Evolutionary conservation across 2,797 vertebrate genomes (phyloP).

Genomic region (Crax fasciolata): DNA sequence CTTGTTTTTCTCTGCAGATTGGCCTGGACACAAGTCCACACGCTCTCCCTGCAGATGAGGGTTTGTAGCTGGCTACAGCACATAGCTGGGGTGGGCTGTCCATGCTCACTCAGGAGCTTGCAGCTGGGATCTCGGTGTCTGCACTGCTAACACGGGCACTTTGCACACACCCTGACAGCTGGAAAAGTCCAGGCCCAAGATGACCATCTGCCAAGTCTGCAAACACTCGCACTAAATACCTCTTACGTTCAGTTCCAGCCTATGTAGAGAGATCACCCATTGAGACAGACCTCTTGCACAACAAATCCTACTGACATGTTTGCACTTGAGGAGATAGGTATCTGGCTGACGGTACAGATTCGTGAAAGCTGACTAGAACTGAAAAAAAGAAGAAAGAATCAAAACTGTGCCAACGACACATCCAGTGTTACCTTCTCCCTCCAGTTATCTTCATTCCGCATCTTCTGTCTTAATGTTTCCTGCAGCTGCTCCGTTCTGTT

Average conservation of each 20-base stretch:
- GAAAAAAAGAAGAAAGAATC: background rate
- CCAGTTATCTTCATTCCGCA: conserved; percentile 80
- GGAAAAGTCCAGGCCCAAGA: background rate
- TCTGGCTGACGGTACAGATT: background rate
- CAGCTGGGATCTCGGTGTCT: background rate
- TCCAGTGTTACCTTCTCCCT: conserved; percentile 81
- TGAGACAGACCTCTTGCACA: background rate
- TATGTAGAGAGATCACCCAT: background rate
- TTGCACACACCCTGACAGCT: background rate
- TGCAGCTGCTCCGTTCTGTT: conserved; percentile 85
- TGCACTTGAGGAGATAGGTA: background rate
- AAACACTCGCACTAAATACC: background rate
- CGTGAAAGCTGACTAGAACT: background rate
- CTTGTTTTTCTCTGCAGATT: background rate
- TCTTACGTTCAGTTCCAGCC: background rate
- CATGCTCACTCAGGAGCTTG: background rate
- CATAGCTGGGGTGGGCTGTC: background rate
- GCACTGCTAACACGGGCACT: background rate
- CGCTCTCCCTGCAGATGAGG: background rate
- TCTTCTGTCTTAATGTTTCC: conserved; percentile 81
- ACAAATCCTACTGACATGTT: background rate
- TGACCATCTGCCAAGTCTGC: background rate
- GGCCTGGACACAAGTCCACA: background rate
- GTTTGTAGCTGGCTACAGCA: too few relatives aligned
- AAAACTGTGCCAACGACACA: background rate